Conservation (phyloP, 1,140 invertebrate species). For the Camponotus floridanus region DNA sequence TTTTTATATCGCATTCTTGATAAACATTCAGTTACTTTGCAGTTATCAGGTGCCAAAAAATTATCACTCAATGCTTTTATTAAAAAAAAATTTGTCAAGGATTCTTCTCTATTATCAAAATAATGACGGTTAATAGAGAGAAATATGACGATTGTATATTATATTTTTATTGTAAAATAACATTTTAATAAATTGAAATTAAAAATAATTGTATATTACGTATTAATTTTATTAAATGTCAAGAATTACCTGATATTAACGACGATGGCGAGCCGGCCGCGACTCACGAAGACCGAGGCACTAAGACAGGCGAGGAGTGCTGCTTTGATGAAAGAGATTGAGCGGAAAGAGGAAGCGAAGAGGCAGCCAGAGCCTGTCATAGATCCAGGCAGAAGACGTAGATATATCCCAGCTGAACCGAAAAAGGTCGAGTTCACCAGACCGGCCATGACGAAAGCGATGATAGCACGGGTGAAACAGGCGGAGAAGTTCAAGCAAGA, state of each 20-base stretch:
- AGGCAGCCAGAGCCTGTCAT: background rate
- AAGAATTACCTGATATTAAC: constrained; percentile 9
- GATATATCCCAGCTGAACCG: constrained; percentile 48
- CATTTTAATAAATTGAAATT: background rate
- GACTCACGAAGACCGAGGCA: constrained; percentile 68
- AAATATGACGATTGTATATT: background rate
- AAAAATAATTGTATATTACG: background rate
- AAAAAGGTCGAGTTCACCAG: constrained; percentile 74
- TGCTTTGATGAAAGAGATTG: constrained; percentile 48
- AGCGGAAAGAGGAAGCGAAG: background rate
- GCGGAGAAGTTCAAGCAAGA: constrained; percentile 71
- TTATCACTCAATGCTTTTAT: background rate
- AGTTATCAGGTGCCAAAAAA: background rate
- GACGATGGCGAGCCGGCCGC: constrained; percentile 52
- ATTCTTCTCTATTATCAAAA: background rate
- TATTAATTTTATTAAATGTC: constrained; percentile 6
- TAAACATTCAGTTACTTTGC: background rate
- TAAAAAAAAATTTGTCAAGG: background rate
- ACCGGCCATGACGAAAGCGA: constrained; percentile 77
- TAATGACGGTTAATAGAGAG: background rate
- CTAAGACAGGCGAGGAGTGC: constrained; percentile 70
- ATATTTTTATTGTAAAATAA: background rate
- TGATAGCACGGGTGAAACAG: constrained; percentile 74
- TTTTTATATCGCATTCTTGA: background rate
- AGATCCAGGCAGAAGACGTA: background rate